Percentiles rank a stretch among this genome's conserved stretches.
Conservation (phyloP, 2,888 invertebrate genomes). For the Auanema freiburgensis region DNA sequence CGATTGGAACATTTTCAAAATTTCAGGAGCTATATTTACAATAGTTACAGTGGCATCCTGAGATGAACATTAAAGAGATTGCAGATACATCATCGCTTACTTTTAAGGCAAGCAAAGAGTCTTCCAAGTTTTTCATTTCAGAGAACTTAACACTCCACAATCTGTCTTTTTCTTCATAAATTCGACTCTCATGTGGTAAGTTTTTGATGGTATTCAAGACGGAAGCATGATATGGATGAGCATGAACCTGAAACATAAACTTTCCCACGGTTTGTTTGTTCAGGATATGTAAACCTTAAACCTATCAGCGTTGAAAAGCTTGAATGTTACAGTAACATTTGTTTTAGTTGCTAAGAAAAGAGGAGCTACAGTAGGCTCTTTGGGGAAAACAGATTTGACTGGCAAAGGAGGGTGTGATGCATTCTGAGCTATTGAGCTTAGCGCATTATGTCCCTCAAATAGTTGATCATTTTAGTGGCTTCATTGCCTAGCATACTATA, state of each 20-base stretch:
- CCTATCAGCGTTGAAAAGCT: background rate
- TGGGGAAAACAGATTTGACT: no score
- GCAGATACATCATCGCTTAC: background rate
- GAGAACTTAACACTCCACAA: slow-evolving; percentile 23
- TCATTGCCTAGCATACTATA: no score
- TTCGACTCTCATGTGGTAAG: slow-evolving; percentile 20
- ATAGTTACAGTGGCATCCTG: no score
- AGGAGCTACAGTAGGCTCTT: no score
- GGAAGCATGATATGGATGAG: slow-evolving; percentile 41
- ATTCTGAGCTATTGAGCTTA: no score
- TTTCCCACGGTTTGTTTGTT: background rate
- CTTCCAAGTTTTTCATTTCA: slow-evolving; percentile 26
- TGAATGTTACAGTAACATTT: no score
- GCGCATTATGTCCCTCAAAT: no score
- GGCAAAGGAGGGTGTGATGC: no score
- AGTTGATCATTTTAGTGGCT: no score
- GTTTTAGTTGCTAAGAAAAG: no score
- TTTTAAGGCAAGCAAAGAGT: slow-evolving; percentile 4
- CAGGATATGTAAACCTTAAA: background rate
- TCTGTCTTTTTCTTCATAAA: slow-evolving; percentile 26
- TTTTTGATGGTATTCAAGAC: slow-evolving; percentile 37
- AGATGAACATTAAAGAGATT: no score
- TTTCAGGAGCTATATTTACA: background rate
- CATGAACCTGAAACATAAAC: slow-evolving; percentile 30
- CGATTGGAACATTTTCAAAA: background rate